Conservation (phyloP, 2,888 invertebrate genomes). For the Lobophora halterata region DNA sequence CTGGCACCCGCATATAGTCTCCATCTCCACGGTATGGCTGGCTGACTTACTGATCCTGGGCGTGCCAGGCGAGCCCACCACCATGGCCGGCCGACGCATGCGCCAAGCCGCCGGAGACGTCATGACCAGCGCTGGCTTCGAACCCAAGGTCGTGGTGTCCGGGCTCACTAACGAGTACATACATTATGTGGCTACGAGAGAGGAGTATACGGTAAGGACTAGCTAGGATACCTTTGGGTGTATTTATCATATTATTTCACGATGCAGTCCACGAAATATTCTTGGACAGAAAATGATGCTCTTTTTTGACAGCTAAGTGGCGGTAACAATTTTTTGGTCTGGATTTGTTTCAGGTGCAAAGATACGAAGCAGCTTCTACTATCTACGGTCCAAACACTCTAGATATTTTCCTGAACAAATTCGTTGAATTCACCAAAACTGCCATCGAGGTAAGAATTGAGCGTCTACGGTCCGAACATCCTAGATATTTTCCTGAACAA, state of each 20-base stretch:
- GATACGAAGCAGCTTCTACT: conserved; percentile 94
- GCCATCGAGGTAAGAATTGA: conserved; percentile 67
- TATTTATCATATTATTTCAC: too few relatives aligned
- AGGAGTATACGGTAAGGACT: conserved; percentile 88
- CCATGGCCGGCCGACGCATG: conserved; percentile 90
- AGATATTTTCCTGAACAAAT: conserved; percentile 87
- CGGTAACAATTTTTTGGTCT: too few relatives aligned
- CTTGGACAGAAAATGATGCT: too few relatives aligned
- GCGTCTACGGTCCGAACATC: conserved; percentile 91
- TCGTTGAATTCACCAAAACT: conserved; percentile 80
- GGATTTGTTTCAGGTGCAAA: conserved; percentile 83
- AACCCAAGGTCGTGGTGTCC: conserved; percentile 83
- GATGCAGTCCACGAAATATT: too few relatives aligned
- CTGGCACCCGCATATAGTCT: conserved; percentile 89
- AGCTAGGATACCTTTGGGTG: too few relatives aligned
- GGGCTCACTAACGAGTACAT: conserved; percentile 91
- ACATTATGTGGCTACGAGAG: conserved; percentile 89
- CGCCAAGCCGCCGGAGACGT: conserved; percentile 64
- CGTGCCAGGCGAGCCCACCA: conserved; percentile 93
- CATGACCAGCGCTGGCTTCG: conserved; percentile 56
- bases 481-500: conserved; percentile 87
- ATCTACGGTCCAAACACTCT: conserved; percentile 91
- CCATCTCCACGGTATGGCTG: conserved; percentile 85
- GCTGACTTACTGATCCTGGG: conserved; percentile 86
- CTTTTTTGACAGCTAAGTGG: too few relatives aligned